Percentiles rank a stretch among this genome's conserved stretches.
Conservation (phyloP, 2,797 vertebrate genomes). For the Alosa sapidissima region DNA sequence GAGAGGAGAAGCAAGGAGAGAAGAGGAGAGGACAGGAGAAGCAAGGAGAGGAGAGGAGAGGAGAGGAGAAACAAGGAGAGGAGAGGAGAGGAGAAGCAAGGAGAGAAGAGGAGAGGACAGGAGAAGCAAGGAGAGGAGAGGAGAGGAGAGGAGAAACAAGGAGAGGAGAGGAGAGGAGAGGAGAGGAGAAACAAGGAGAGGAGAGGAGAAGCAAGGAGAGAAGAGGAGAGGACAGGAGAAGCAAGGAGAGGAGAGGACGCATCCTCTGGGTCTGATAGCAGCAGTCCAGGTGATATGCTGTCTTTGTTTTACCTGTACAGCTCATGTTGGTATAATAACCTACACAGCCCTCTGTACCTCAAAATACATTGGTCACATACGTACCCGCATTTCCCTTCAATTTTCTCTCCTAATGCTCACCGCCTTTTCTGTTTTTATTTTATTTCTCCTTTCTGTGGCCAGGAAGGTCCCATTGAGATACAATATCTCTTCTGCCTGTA, state of each 20-base stretch:
- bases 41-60: neutral
- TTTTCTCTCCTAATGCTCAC: neutral
- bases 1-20: too few relatives aligned
- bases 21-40: too few relatives aligned
- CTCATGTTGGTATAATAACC: neutral
- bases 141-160: neutral
- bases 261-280: neutral
- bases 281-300: neutral
- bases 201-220: neutral
- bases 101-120: neutral
- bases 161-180: too few relatives aligned
- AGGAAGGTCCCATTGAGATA: too few relatives aligned
- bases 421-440: neutral
- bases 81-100: neutral
- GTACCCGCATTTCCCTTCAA: neutral
- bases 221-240: neutral
- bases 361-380: conserved; percentile 21
- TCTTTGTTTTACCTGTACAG: neutral
- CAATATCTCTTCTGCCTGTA: too few relatives aligned
- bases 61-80: neutral
- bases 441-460: too few relatives aligned
- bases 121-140: neutral
- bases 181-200: neutral
- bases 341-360: neutral
- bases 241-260: neutral